Base-by-base conservation (phyloP, 37 sponge, comb jelly and placozoan genomes). In the Halichondria panicea region DNA sequence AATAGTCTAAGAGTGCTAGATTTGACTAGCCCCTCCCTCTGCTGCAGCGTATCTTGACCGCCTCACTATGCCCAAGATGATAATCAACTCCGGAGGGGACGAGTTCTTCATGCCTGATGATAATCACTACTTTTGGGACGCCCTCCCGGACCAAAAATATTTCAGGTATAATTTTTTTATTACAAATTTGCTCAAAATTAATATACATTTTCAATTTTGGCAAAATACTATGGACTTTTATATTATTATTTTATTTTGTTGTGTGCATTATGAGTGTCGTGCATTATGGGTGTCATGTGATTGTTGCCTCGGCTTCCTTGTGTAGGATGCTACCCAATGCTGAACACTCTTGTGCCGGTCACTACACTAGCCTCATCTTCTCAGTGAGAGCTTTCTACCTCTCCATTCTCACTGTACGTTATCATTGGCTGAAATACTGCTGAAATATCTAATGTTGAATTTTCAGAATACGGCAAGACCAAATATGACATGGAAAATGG, bases 21-120 rank as follows among this genome's bases (percentile, higher is more conserved):
- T n/a, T n/a, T n/a, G n/a, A n/a, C n/a, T n/a, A n/a, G n/a, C n/a
- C n/a, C n/a, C 48, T 41, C 5, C 19, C 43, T 58, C 44, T 41
- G 12, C 11, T 54, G 4, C 50, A 93, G 94, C 68, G 12, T 93
- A 93, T 58, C 62, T 66, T 1, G 84, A 92, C 39, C 67, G 93
- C 8, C 69, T 86, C 53, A 82, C 87, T 0, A 92, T 95, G 80
- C 93, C 96, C 32, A 95, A 92, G 81, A 45, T 87, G 28, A 4
- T 92, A 8, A 89, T 95, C 12, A 53, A 55, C 57, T 79, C 96
- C 44, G 83, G 89, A 40, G 96, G 96, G 35, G 96, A 95, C 66
- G 96, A 95, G 81, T 95, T 95, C 76, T 88, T 92, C 41, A 35
- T 84, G 40, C 86, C 86, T 19, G 96, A 95, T 86, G 96, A 95